Evolutionary conservation across 2,888 invertebrate species (phyloP).

Genomic region (Drosophila vallismaia): DNA sequence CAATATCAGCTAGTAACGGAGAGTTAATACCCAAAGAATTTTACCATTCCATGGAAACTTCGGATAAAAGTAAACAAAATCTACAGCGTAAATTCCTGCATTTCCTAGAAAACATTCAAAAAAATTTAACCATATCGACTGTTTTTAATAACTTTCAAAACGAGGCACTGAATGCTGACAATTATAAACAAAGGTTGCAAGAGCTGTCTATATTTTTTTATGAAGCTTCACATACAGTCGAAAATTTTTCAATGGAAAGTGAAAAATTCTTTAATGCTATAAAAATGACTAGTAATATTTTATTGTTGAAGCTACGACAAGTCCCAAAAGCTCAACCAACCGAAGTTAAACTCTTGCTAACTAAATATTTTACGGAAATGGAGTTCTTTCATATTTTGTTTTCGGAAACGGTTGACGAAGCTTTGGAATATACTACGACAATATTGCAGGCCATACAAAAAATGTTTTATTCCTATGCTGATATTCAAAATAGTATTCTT

Average conservation of each 20-base stretch:
- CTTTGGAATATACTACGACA: conserved; percentile 72
- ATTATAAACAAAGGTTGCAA: conserved; percentile 53
- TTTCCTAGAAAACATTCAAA: conserved; percentile 72
- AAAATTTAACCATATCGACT: conserved; percentile 72
- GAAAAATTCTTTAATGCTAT: conserved; percentile 65
- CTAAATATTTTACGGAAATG: conserved; percentile 81
- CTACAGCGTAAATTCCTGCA: conserved; percentile 70
- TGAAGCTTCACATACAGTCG: conserved; percentile 53
- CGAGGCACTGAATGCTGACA: conserved; percentile 35
- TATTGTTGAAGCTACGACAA: conserved; percentile 74
- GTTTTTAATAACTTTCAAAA: conserved; percentile 51
- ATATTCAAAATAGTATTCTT: conserved; percentile 69
- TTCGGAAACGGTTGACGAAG: conserved; percentile 77
- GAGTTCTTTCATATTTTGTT: conserved; percentile 79
- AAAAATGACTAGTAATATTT: conserved; percentile 73
- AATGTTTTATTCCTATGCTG: conserved; percentile 66
- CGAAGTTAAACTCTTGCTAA: conserved; percentile 67
- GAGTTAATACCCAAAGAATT: conserved; percentile 74
- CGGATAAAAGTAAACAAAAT: conserved; percentile 63
- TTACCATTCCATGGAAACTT: conserved; percentile 59
- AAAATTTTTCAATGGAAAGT: conserved; percentile 58
- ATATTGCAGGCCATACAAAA: conserved; percentile 62
- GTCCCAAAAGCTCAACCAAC: conserved; percentile 69
- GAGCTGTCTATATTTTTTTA: conserved; percentile 68
- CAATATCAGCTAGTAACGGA: conserved; percentile 16